Conservation (phyloP, 2,797 vertebrate genomes). For the Sphenodon punctatus region DNA sequence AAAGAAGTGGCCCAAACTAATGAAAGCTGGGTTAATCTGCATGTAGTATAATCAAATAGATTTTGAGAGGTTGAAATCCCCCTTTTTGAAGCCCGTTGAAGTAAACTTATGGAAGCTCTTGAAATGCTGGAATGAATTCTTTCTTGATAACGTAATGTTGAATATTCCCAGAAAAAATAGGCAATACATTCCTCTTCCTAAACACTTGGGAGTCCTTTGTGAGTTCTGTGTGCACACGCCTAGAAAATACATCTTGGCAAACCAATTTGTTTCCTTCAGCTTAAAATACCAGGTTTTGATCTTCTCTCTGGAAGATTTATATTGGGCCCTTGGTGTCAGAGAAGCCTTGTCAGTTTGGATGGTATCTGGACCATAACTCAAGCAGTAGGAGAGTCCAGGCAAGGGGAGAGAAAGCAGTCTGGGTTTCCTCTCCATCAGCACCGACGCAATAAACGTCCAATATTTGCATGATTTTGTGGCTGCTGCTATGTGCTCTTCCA, state of each 20-base stretch:
- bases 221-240: not conserved
- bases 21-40: not conserved
- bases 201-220: not conserved
- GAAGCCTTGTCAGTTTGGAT: not conserved
- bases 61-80: not conserved
- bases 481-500: not conserved
- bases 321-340: not conserved
- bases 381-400: not conserved
- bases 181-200: not conserved
- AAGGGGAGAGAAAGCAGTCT: accelerated
- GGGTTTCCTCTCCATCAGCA: not conserved
- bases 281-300: not conserved
- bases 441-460: not conserved
- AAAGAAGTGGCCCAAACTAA: not conserved
- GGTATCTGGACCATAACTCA: not conserved
- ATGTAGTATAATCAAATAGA: not conserved
- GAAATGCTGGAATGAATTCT: not conserved
- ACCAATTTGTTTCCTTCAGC: not conserved
- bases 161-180: not conserved
- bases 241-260: not conserved
- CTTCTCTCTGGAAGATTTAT: not conserved
- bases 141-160: not conserved
- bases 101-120: not conserved
- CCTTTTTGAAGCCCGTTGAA: not conserved
- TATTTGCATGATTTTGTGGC: not conserved